Evolutionary conservation across 2,113 vertebrate genomes (phyloP), one percentile per base, ranked within the genome.

Genomic region (Reinhardtius hippoglossoides): DNA sequence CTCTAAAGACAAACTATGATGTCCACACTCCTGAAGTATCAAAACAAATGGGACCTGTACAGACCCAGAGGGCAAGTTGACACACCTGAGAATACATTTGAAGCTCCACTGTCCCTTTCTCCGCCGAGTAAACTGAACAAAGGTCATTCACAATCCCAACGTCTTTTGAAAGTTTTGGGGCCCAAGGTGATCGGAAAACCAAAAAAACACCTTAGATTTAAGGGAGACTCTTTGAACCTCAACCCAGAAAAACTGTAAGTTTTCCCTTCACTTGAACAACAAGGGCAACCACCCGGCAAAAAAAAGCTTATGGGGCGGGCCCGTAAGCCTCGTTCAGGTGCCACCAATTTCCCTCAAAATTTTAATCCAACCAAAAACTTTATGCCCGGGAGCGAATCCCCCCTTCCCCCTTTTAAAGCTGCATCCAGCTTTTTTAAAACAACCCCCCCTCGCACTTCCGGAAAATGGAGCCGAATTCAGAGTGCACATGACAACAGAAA

Each of bases 181-280:
- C 16, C 3, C 79, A 55, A 9, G 70, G 60, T 4, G 66, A 66
- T 23, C 6, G 0, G 71, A 65, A n/a, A 56, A 42, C 72, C 87
- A 83, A n/a, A n/a, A n/a, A 9, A 26, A 27, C 23, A 2, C 4
- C 0, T 90, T 91, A 0, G 89, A 91, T 66, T 78, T 88, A 81
- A 12, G 40, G 10, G 4, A 10, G 74, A 74, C 4, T 8, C 12
- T 37, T 83, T 52, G 15, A 12, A 86, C 89, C 5, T 93, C 92
- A 10, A 93, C 90, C 0, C 92, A 89, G 10, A 88, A 91, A 84
- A 8, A 20, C 23, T 64, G 44, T 65, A 79, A 73, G 23, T 74
- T 4, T 63, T 61, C 13, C 69, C 54, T 35, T 59, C 0, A 23
- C 18, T 18, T 5, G 2, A 59, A 13, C 0, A 7, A 67, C 0